Base-by-base conservation (phyloP, 2,113 vertebrate genomes). In the Neolamprologus hecqui region DNA sequence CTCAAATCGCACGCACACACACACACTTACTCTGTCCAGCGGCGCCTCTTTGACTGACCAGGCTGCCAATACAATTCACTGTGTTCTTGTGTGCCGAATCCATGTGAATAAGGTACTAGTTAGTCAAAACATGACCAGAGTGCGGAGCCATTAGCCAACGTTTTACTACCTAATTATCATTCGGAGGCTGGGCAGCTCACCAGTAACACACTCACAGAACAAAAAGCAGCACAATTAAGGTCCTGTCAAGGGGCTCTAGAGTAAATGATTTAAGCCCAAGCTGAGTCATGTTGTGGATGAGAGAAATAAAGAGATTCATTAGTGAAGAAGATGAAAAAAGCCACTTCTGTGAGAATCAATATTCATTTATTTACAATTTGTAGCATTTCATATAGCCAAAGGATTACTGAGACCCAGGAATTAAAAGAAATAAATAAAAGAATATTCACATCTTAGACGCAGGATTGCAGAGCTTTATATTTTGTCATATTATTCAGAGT, bases 1-100 rank as follows among this genome's bases (percentile, higher is more conserved):
- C 14, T 45, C 6, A 31, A 23, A 40, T 11, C 13, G 17, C 49
- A 2, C 42, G 26, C 77, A 7, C 86, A 28, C 65, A 83, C 89
- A 86, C 89, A 81, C 79, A 82, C 73, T 63, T 21, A 73, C 60
- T 88, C 89, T 84, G 92, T 93, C 90, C 84, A 54, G 83, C 51
- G 91, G 93, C 93, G 92, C 95, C 94, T 92, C 94, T 92, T 90
- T 90, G 94, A 95, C 95, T 91, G 93, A 90, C 94, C 92, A 42
- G 86, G 86, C 88, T 95, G 92, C 95, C 94, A 95, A 90, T 84
- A 91, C 90, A 87, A 94, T 93, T 94, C 89, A 86, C 90, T 75
- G 55, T 85, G 85, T 81, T 88, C 80, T 84, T 49, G 82, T 40
- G 86, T 70, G 83, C 86, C 91, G 80, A 88, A 81, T 87, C 83